Evolutionary conservation across 2,888 invertebrate species (phyloP).

Genomic region (Dolomedes plantarius): DNA sequence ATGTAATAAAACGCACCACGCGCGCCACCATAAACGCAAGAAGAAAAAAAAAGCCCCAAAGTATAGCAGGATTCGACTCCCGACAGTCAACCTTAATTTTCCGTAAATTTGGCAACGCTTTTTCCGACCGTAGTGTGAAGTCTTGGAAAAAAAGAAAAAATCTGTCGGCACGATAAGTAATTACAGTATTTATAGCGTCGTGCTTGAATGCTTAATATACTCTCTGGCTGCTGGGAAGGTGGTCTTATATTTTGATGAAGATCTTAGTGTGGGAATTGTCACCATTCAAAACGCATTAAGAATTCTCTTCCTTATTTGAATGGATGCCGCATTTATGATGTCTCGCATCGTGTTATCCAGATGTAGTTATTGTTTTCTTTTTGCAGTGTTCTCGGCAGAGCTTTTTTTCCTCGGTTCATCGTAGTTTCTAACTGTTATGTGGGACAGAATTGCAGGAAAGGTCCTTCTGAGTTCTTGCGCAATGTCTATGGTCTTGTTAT

Average conservation of each 20-base stretch:
- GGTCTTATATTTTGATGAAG: constrained; percentile 39
- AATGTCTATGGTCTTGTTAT: no score
- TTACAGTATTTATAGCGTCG: constrained; percentile 63
- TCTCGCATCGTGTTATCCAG: neutral
- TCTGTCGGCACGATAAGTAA: constrained; percentile 43
- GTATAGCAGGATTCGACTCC: neutral
- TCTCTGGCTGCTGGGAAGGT: constrained; percentile 25
- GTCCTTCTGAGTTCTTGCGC: no score
- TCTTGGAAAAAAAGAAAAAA: neutral
- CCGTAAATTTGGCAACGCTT: neutral
- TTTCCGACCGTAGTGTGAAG: neutral
- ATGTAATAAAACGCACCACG: neutral
- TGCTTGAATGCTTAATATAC: constrained; percentile 39
- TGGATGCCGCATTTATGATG: constrained; percentile 8
- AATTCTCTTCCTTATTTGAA: constrained; percentile 36
- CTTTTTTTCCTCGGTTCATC: no score
- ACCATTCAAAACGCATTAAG: constrained; percentile 58
- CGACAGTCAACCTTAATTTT: constrained; percentile 11
- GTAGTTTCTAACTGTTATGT: no score
- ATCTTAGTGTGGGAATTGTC: constrained; percentile 46
- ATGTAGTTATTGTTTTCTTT: neutral
- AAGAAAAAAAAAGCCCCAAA: neutral
- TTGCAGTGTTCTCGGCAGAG: neutral
- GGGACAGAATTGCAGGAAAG: no score
- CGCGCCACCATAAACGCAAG: neutral